These are phyloP conservation scores for Nansenia antarctica DNA, from an alignment of 2,113 vertebrate genomes.

Conservation along the genomic window DNA sequence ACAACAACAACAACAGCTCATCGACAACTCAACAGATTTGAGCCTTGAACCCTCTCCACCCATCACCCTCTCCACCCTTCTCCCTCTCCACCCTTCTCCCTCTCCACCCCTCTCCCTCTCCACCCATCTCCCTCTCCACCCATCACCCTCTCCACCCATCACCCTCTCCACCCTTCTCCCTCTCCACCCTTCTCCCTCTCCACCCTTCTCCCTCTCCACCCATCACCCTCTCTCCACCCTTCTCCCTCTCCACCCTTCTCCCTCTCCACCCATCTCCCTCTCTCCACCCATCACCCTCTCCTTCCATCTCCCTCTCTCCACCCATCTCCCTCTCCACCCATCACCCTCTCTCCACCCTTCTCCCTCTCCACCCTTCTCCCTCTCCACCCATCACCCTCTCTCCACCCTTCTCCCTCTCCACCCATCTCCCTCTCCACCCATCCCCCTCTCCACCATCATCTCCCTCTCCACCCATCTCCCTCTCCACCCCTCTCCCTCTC, in stretches of 20 bases:
- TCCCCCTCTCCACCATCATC: no score
- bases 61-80: not conserved
- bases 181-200: not conserved
- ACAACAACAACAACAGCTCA: not conserved
- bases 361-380: no score
- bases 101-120: not conserved
- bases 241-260: no score
- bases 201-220: not conserved
- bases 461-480: not conserved
- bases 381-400: no score
- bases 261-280: no score
- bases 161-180: no score
- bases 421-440: not conserved
- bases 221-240: not conserved
- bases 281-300: no score
- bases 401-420: not conserved
- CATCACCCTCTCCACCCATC: no score
- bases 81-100: not conserved
- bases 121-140: no score
- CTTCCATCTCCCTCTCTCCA: no score
- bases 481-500: not conserved
- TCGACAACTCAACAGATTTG: not conserved
- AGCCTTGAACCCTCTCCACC: not conserved
- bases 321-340: not conserved
- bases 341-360: not conserved